Base-by-base conservation (phyloP, 2,888 invertebrate genomes). In the Leucophora obtusa region DNA sequence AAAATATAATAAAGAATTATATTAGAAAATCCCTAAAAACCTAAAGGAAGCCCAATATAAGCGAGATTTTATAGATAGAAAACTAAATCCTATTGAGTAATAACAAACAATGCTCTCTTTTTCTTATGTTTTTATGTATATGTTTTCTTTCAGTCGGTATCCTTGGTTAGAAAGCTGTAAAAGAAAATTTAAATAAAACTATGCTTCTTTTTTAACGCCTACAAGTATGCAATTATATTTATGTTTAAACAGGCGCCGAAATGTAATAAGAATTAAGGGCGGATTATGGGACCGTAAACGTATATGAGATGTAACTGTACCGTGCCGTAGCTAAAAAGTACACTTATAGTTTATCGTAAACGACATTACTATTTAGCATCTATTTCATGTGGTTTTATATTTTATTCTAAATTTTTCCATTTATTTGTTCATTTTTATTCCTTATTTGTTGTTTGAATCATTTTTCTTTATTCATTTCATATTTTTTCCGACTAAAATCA, bases 21-120 rank as follows among this genome's bases (percentile, higher is more conserved):
- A 21, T 11, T 38, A 51, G 2, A 60, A 63, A 38, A n/a, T 24
- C 14, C 53, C 33, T 68, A 65, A 33, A 10, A 15, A 50, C 28
- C 58, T 68, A 59, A 60, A 11, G 72, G 68, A 83, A 83, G 82
- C 82, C 83, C 80, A 83, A 72, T 72, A n/a, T 47, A 58, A 33
- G 2, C n/a, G 21, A n/a, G n/a, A 24, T 63, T 38, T 38, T 11
- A 11, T 11, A 1, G 1, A n/a, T 47, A 47, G 5, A 47, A 47
- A 47, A 15, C 38, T 59, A n/a, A 53, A 69, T 35, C 38, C 62
- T 78, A 74, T 68, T 75, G 69, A 69, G 81, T 28, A 6, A 68
- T 43, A 50, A 17, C 47, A 59, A 50, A 17, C 47, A 59, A 83
- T 74, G 83, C 83, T 79, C 83, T 83, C 77, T 77, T 59, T 65